A percentile compares a stretch with the other conserved stretches of the same genome.
phyloP scores from a whole-genome alignment of 2,797 vertebrate genomes.

The Oreochromis mossambicus region DNA sequence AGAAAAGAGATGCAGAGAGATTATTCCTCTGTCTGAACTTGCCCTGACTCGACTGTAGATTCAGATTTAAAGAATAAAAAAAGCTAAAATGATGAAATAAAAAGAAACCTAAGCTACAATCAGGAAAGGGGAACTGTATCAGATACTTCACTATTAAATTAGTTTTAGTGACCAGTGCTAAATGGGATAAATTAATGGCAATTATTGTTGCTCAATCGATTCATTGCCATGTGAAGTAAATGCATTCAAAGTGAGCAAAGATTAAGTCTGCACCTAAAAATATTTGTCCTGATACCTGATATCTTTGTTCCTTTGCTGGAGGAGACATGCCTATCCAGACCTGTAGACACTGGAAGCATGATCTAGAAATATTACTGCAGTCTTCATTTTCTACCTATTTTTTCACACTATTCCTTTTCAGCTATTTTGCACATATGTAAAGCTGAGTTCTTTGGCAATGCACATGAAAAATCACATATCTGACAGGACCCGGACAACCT shows the following conservation, averaged over 20 bases:
- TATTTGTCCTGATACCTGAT: background rate
- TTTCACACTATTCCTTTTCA: background rate
- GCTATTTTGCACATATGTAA: background rate
- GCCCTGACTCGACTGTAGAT: conserved; percentile 14
- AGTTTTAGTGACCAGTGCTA: background rate
- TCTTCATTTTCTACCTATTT: background rate
- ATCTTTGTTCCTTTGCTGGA: background rate
- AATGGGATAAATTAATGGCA: background rate
- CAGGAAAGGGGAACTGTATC: background rate
- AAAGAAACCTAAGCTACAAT: background rate
- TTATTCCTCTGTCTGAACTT: conserved; percentile 32
- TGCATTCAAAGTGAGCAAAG: background rate
- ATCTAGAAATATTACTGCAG: background rate
- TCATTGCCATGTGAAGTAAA: background rate
- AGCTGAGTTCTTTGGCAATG: background rate
- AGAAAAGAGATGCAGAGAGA: background rate
- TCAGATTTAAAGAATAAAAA: background rate
- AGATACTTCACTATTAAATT: background rate
- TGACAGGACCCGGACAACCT: background rate
- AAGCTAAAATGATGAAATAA: background rate
- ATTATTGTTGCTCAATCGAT: background rate
- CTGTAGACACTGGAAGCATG: background rate
- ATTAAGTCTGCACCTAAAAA: conserved; percentile 1
- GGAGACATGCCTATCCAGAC: background rate
- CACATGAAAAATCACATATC: background rate